phyloP scores from a whole-genome alignment of 2,888 invertebrate species.

The Bimastos eiseni region DNA sequence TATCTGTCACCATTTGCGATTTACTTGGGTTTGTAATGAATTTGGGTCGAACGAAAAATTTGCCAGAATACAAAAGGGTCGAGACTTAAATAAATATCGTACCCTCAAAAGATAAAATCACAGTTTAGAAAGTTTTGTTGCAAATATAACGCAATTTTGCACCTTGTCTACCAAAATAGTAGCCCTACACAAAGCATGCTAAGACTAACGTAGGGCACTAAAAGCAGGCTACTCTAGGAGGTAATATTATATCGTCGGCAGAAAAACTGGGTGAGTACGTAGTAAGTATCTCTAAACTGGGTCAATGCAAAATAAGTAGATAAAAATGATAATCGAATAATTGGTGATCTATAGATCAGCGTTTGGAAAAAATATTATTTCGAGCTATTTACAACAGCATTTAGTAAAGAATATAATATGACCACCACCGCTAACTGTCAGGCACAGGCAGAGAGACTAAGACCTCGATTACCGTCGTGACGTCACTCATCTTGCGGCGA shows the following conservation, averaged over 20 bases:
- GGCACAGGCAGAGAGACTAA: no score
- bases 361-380: neutral
- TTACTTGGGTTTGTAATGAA: neutral
- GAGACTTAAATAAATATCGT: neutral
- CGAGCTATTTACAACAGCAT: no score
- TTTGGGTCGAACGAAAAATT: neutral
- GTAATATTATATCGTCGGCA: no score
- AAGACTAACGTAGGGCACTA: no score
- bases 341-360: neutral
- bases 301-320: neutral
- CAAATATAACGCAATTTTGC: neutral
- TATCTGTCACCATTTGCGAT: neutral
- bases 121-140: neutral
- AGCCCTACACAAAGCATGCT: neutral
- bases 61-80: neutral
- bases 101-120: neutral
- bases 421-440: no score
- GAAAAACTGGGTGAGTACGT: neutral
- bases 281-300: no score
- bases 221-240: neutral
- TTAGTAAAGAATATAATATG: no score
- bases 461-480: no score
- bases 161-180: neutral
- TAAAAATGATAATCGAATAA: neutral
- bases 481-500: no score